Base-by-base conservation (phyloP, 2,888 invertebrate genomes). In the Cheilosia scutellata region DNA sequence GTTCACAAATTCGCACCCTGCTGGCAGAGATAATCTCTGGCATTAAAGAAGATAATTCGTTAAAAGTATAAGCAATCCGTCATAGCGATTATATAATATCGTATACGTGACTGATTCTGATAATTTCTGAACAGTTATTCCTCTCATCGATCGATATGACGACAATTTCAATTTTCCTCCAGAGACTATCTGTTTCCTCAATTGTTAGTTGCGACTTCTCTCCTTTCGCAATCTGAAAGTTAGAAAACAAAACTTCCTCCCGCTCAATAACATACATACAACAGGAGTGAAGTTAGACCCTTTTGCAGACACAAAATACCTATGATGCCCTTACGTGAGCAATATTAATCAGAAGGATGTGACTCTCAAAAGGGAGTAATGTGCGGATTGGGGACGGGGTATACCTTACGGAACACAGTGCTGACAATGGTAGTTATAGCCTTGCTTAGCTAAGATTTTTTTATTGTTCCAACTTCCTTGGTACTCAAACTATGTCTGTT, bases 261-360 rank as follows among this genome's bases (percentile, higher is more conserved):
- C 57, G 53, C 40, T 25, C 42, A 49, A 76, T 70, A 51, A 29
- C 53, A 20, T 7, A 75, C 47, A 63, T 42, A 33, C 33, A 37
- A 29, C 11, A 37, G 37, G 4, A 11, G 4, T 37, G 13, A 27
- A 47, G 44, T 47, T 65, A 5, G 25, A 47, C 7, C 44, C 33
- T 75, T 57, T 7, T 29, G 37, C 29, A 66, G 58, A 4, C 20
- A 7, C 49, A 37, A 37, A 11, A 37, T 20, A 25, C 44, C 44
- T 44, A 29, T 53, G 53, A 13, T n/a, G 13, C 62, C n/a, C 25
- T 55, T 83, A 74, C 74, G 74, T 74, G 78, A 44, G 74, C 51
- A 68, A 70, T 78, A 74, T 78, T 63, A 58, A 66, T 66, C 71
- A 68, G 74, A 29, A 55, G 37, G 57, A 3, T 40, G 13, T 66